Evolutionary conservation across 2,797 vertebrate genomes (phyloP), one percentile per base, ranked within the genome.

Genomic region (Rousettus madagascariensis): DNA sequence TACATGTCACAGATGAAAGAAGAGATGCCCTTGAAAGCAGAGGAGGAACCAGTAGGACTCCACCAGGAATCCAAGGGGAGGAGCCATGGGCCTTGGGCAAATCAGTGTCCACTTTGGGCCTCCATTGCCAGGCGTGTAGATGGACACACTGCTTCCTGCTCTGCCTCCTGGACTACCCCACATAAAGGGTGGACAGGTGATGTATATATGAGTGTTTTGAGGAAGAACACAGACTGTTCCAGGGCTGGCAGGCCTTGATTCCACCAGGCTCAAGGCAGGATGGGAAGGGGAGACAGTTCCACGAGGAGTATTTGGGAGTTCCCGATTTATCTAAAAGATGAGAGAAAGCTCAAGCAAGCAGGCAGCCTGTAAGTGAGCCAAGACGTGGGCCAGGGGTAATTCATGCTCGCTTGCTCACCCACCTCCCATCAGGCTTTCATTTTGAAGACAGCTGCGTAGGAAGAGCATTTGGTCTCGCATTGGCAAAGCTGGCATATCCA

Each of bases 381-480:
- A 93, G 93, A 75, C 74, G 49, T 95, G 95, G 97, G 96, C 94
- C 90, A 38, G 8, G 36, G 74, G 94, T 94, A 96, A 96, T 93
- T 92, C 96, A 96, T 77, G 90, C 87, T 95, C 6, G 1, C 72
- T 83, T 26, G 57, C 91, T 96, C 95, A 86, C 91, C 89, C 92
- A 90, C 95, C 91, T 90, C 85, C 86, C 57, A 12, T 43, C 90
- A 95, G 91, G 93, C 88, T 71, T 79, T 92, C 90, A 95, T 92
- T 92, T 79, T 51, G 79, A 94, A 96, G 95, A 95, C 71, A 95
- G 88, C 84, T 84, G 78, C 20, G 69, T 74, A 69, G 96, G 96
- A 96, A 88, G 94, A 79, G 87, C 85, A 51, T 83, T 88, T 92
- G 94, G 96, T 86, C 90, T 96, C 86, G 9, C 43, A 38, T 80